Conservation (phyloP, 2,113 vertebrate genomes). For the Hipposideros armiger region DNA sequence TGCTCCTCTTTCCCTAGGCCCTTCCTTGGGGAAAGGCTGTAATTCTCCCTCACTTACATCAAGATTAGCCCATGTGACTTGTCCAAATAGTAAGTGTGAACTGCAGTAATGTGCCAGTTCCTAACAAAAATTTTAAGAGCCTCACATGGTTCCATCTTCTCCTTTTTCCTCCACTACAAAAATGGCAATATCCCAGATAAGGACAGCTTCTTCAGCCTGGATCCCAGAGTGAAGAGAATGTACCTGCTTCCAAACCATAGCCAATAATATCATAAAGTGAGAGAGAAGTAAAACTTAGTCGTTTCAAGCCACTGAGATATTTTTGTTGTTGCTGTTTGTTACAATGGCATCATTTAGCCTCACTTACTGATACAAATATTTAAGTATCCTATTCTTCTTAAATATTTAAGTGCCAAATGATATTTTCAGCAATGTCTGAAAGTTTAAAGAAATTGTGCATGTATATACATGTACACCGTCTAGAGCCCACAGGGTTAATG, state of each 20-base stretch:
- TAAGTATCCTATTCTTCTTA: constrained; percentile 2
- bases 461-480: not conserved
- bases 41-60: constrained; percentile 12
- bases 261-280: not conserved
- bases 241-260: not conserved
- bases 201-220: not conserved
- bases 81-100: constrained; percentile 33
- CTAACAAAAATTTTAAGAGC: constrained; percentile 21
- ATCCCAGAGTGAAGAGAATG: not conserved
- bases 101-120: constrained; percentile 30
- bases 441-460: constrained; percentile 10
- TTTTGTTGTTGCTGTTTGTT: not conserved
- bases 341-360: constrained; percentile 20
- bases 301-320: not conserved
- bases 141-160: not conserved
- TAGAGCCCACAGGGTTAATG: constrained; percentile 38
- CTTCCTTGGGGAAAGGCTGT: not conserved
- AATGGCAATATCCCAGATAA: not conserved
- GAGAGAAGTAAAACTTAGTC: not conserved
- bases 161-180: not conserved
- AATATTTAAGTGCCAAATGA: constrained; percentile 29
- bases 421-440: not conserved
- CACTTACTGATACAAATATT: constrained; percentile 5
- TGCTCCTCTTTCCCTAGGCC: not conserved
- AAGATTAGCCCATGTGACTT: not conserved